Base-by-base conservation (phyloP, 2,888 invertebrate species). In the Chymomyza procnemis region DNA sequence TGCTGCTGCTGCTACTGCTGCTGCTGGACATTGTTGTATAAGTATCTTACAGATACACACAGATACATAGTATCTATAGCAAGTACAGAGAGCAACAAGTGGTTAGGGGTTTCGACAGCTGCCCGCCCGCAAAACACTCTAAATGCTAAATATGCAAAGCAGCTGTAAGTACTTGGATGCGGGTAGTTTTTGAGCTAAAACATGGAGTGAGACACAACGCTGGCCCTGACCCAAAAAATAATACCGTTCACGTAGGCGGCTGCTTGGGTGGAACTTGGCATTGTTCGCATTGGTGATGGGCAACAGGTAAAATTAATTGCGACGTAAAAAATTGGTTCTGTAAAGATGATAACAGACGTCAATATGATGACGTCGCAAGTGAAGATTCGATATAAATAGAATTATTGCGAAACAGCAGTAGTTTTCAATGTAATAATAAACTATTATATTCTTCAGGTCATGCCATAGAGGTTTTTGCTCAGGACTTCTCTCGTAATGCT, bases 171-270 rank as follows among this genome's bases (percentile, higher is more conserved):
- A 8, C 50, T 48, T 41, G 55, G 16, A 76, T 76, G 77, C 77
- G 75, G 75, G 75, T 50, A 57, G 22, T 69, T 74, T n/a, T 52
- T 76, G 74, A 76, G 77, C 77, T 66, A 73, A 46, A 62, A 66
- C 57, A 26, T 18, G 19, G n/a, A 22, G 9, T 34, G 8, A 22
- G 26, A n/a, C 48, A 47, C 56, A 56, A 22, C 56, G 4, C 14
- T 26, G 14, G 30, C 56, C 56, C n/a, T 56, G 56, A 56, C 56
- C 56, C 34, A 56, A 14, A 50, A 22, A 26, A 2, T 30, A 22
- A 30, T 6, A 56, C 22, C 9, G 12, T 41, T 12, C 9, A 12
- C 34, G 34, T 4, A 12, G 12, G 12, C 3, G 34, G 26, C 26
- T 26, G 26, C 5, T 26, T 26, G 26, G 26, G 4, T 26, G 26